Evolutionary conservation across 1,140 invertebrate genomes (phyloP), one percentile per base, ranked within the genome.

Genomic region (Drosophila cardini): DNA sequence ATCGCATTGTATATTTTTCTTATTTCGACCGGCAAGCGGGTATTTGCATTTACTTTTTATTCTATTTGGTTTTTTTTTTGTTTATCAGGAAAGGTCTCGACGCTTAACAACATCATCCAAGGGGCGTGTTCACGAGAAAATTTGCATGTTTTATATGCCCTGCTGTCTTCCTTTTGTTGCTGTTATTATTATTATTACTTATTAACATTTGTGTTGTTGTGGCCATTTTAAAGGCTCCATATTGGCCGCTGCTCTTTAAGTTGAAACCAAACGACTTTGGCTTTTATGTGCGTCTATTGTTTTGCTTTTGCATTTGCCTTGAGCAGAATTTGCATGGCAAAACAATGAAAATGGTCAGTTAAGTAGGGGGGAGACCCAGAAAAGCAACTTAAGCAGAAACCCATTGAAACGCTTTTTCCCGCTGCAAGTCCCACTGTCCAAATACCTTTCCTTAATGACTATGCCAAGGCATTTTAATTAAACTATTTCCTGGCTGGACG

Each of bases 31-130:
- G 61, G 72, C 72, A 55, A 82, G 60, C 52, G 36, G 68, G 38
- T 75, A 71, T 89, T 87, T 87, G 83, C 84, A 89, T 87, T 87
- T 80, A 87, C 70, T 78, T 86, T 86, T 86, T 87, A 87, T 87
- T 72, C 43, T 52, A 79, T 80, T 83, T 52, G 40, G 5, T 68
- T n/a, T 56, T 34, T n/a, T 50, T 45, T 72, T 46, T 36, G 40
- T 46, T 58, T 16, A 57, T 62, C 55, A 18, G 52, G 9, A 34
- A 53, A 67, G 53, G 38, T 58, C 62, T 10, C 13, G 26, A 40
- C 71, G 18, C 40, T 68, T 71, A 67, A 63, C 62, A 81, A 65
- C 76, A 87, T 79, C 74, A 83, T 89, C 79, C 79, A 68, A 55
- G 79, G 84, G 82, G 83, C 79, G 84, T 86, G 79, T 72, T 73